A percentile compares a stretch with the other conserved stretches of the same genome.
These are phyloP conservation scores for Cyprinella venusta DNA, from an alignment of 2,797 vertebrate genomes.

Conservation along the genomic window DNA sequence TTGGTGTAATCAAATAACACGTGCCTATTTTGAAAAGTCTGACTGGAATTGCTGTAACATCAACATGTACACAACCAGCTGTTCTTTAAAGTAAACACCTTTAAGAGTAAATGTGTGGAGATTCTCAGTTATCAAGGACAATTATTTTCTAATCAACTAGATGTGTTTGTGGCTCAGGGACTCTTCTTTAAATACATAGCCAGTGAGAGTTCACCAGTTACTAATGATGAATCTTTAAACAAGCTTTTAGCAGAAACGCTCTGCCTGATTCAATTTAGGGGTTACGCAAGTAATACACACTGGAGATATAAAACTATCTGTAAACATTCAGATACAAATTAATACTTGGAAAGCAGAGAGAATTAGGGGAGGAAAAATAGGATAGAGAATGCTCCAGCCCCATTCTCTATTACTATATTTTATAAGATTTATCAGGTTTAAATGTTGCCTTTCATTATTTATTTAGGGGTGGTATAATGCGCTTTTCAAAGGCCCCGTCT, in stretches of 20 bases:
- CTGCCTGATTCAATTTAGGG: constrained; percentile 46
- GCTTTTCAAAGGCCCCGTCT: no score
- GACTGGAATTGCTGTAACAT: background rate
- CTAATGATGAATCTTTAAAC: constrained; percentile 51
- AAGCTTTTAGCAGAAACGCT: constrained; percentile 43
- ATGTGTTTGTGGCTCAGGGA: constrained; percentile 2
- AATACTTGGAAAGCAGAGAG: constrained; percentile 28
- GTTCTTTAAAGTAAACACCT: background rate
- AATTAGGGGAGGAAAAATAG: background rate
- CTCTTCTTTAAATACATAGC: constrained; percentile 10
- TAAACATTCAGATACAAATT: constrained; percentile 55
- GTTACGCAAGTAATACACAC: constrained; percentile 48
- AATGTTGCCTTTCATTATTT: background rate
- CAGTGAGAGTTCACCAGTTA: constrained; percentile 38
- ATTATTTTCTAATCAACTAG: constrained; percentile 8
- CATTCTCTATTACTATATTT: background rate
- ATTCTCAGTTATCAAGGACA: background rate
- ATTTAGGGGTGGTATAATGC: background rate
- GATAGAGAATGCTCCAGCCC: background rate
- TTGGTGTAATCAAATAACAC: background rate
- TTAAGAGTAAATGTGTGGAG: background rate
- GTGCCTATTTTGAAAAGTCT: background rate
- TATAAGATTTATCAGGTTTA: background rate
- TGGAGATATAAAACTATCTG: constrained; percentile 28
- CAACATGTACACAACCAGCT: background rate